phyloP scores from a whole-genome alignment of 2,113 vertebrate genomes.

The Phylloscopus trochiloides region DNA sequence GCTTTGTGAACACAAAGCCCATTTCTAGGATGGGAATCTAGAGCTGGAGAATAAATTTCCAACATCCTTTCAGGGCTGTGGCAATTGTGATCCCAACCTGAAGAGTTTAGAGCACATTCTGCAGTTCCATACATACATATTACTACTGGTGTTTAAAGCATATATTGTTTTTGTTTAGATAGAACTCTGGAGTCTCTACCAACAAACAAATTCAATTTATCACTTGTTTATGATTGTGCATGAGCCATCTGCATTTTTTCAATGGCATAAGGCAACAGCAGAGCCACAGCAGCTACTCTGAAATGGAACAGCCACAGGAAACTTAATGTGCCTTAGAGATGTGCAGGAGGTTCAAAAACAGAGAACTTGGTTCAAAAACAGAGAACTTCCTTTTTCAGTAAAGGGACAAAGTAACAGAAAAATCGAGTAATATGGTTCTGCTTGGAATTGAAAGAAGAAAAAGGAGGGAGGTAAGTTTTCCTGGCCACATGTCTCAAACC shows the following conservation, averaged over 20 bases:
- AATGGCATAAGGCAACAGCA: background rate
- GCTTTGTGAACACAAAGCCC: background rate
- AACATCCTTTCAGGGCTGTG: background rate
- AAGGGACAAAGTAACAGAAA: background rate
- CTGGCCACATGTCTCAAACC: background rate
- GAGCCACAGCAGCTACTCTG: background rate
- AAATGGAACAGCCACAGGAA: slow-evolving; percentile 45
- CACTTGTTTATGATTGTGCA: background rate
- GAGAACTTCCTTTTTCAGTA: slow-evolving; percentile 16
- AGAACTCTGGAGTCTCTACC: background rate
- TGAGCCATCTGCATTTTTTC: background rate
- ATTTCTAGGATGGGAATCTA: background rate
- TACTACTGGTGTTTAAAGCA: background rate
- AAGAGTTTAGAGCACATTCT: background rate
- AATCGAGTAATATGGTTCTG: background rate
- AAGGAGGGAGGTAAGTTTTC: background rate
- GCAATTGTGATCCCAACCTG: background rate
- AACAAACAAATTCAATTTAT: background rate
- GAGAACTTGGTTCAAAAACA: background rate
- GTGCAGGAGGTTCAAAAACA: background rate
- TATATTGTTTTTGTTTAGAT: background rate
- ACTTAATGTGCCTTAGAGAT: background rate
- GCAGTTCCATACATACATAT: background rate
- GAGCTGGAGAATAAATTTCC: background rate
- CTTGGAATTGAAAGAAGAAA: background rate